Evolutionary conservation across 92 coral and sea anemone genomes (phyloP).

Genomic region (Actinostola sp.): DNA sequence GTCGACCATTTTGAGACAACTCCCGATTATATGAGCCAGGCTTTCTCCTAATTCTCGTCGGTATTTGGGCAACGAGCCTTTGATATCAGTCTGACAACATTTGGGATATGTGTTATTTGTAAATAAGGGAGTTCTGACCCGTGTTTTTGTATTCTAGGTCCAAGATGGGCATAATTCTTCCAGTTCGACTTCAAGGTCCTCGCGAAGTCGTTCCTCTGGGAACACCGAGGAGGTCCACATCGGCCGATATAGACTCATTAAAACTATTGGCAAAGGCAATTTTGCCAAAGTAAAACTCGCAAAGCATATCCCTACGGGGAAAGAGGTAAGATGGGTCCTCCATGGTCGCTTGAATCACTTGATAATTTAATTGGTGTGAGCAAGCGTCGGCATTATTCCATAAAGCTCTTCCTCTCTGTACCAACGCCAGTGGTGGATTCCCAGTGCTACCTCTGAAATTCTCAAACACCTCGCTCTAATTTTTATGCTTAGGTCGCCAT

Average conservation of each 20-base stretch:
- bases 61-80: neutral
- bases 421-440: conserved; percentile 9
- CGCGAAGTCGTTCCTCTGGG: conserved; percentile 89
- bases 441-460: too few species aligned
- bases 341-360: conserved; percentile 16
- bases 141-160: conserved; percentile 61
- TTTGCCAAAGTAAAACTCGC: conserved; percentile 99
- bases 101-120: neutral
- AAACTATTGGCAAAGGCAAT: conserved; percentile 99
- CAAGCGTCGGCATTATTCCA: conserved; percentile 8
- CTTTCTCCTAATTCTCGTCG: conserved; percentile 25
- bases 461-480: conserved; percentile 41
- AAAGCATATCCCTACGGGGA: conserved; percentile 95
- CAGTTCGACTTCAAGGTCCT: conserved; percentile 75
- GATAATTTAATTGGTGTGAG: too few species aligned
- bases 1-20: conserved; percentile 71
- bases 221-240: conserved; percentile 97
- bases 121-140: conserved; percentile 17
- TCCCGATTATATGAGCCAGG: conserved; percentile 67
- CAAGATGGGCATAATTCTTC: conserved; percentile 90
- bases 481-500: conserved; percentile 87
- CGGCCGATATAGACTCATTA: conserved; percentile 94
- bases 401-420: neutral
- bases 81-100: neutral
- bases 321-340: conserved; percentile 74